Evolutionary conservation across 2,888 invertebrate genomes (phyloP).

Genomic region (Oxycera nigricornis): DNA sequence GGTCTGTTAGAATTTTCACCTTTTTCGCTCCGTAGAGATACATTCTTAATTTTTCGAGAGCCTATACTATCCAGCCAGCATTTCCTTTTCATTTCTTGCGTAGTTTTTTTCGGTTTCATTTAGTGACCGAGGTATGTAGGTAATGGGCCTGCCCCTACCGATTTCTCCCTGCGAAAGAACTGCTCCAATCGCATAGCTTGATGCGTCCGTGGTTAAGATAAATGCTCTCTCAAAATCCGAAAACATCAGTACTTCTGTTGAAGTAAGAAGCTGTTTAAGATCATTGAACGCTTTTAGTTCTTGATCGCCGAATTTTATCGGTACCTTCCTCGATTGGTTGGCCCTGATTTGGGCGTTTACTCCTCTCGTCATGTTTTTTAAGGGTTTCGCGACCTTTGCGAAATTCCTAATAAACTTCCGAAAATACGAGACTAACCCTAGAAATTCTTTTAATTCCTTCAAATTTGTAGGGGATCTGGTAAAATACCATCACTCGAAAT

Average conservation of each 20-base stretch:
- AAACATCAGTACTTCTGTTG: constrained; percentile 11
- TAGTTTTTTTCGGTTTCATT: constrained; percentile 32
- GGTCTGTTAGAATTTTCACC: constrained; percentile 24
- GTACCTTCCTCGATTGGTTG: not conserved
- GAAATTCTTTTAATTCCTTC: constrained; percentile 37
- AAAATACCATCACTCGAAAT: no score
- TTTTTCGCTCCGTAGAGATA: constrained; percentile 6
- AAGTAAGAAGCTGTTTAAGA: constrained; percentile 7
- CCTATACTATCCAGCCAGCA: constrained; percentile 10
- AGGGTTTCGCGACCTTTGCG: constrained; percentile 27
- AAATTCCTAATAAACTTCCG: constrained; percentile 10
- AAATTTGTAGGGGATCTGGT: constrained; percentile 26
- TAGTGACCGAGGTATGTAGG: not conserved
- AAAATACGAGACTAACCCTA: constrained; percentile 33
- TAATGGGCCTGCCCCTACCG: constrained; percentile 15
- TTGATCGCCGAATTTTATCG: not conserved
- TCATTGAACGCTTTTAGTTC: constrained; percentile 16
- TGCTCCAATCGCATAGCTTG: constrained; percentile 2
- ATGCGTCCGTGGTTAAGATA: constrained; percentile 14
- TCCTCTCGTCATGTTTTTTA: constrained; percentile 23
- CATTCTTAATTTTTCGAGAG: constrained; percentile 9
- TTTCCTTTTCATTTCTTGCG: no score
- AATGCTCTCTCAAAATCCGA: constrained; percentile 18
- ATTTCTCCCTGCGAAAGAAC: constrained; percentile 14
- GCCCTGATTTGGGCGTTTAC: constrained; percentile 18